Conservation (phyloP, 2,888 invertebrate genomes). For the Hydrotaea cyrtoneurina region DNA sequence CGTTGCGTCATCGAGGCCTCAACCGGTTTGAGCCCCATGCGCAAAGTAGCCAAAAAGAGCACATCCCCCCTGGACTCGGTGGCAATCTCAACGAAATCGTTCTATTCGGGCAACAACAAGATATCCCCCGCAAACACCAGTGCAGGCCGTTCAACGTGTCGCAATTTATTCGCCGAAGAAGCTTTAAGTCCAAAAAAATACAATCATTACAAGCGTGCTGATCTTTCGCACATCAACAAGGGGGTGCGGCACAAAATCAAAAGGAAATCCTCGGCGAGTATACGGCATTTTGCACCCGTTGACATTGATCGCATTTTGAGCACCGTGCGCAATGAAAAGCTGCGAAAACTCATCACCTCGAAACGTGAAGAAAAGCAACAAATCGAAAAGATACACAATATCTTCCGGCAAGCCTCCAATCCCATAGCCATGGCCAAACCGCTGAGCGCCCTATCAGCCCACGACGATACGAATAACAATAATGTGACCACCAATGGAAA, state of each 20-base stretch:
- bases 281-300: constrained; percentile 58
- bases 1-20: constrained; percentile 51
- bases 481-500: neutral
- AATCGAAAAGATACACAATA: constrained; percentile 75
- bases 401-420: constrained; percentile 75
- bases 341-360: constrained; percentile 74
- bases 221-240: constrained; percentile 72
- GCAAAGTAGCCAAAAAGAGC: constrained; percentile 65
- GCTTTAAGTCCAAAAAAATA: constrained; percentile 42
- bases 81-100: constrained; percentile 72
- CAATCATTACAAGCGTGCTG: neutral
- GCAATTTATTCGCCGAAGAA: constrained; percentile 56
- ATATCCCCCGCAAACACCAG: constrained; percentile 24
- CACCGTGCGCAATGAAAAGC: constrained; percentile 75
- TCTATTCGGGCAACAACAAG: constrained; percentile 70
- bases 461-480: constrained; percentile 71
- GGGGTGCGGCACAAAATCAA: constrained; percentile 77
- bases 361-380: constrained; percentile 75
- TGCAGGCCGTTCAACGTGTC: constrained; percentile 37
- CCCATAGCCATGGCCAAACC: constrained; percentile 79
- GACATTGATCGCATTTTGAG: constrained; percentile 74
- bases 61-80: constrained; percentile 30
- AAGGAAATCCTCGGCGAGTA: constrained; percentile 31
- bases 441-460: constrained; percentile 69
- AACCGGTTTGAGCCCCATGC: constrained; percentile 55